Conservation (phyloP, 2,888 invertebrate species). For the Cryptus viduatorius region DNA sequence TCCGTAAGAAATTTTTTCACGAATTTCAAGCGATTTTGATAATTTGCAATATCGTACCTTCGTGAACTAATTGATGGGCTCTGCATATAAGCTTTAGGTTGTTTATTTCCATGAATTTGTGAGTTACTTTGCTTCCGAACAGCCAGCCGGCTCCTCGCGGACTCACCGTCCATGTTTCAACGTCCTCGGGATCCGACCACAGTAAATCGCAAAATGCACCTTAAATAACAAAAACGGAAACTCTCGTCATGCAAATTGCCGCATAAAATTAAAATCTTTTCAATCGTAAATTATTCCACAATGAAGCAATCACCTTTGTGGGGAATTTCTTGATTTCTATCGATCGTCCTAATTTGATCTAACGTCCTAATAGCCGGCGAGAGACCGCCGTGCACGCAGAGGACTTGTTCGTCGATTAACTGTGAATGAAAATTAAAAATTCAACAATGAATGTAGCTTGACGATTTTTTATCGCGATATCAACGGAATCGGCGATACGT, state of each 20-base stretch:
- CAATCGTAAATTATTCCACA: background rate
- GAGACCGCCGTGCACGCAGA: constrained; percentile 99
- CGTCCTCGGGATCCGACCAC: constrained; percentile 99
- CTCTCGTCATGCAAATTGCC: background rate
- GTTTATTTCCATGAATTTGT: constrained; percentile 97
- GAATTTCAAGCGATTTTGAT: too few relatives aligned
- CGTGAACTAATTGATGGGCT: constrained; percentile 99
- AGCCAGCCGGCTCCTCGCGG: constrained; percentile 99
- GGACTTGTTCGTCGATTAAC: constrained; percentile 98
- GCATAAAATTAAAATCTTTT: constrained; percentile 17
- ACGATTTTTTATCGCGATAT: constrained; percentile 16
- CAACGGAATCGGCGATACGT: constrained; percentile 83
- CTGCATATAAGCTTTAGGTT: constrained; percentile 97
- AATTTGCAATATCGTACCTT: constrained; percentile 88
- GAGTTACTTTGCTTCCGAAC: constrained; percentile 97
- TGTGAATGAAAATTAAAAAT: constrained; percentile 84
- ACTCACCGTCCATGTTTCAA: constrained; percentile 96
- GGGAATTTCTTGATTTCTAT: constrained; percentile 98
- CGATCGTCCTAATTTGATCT: constrained; percentile 98
- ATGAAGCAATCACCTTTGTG: constrained; percentile 90
- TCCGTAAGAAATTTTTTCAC: too few relatives aligned
- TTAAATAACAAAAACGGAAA: constrained; percentile 69
- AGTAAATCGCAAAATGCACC: constrained; percentile 99
- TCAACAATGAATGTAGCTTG: too few relatives aligned
- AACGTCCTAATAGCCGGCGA: constrained; percentile 98